These are phyloP conservation scores for Temnothorax ravouxi DNA, from an alignment of 2,888 invertebrate genomes.

Conservation along the genomic window DNA sequence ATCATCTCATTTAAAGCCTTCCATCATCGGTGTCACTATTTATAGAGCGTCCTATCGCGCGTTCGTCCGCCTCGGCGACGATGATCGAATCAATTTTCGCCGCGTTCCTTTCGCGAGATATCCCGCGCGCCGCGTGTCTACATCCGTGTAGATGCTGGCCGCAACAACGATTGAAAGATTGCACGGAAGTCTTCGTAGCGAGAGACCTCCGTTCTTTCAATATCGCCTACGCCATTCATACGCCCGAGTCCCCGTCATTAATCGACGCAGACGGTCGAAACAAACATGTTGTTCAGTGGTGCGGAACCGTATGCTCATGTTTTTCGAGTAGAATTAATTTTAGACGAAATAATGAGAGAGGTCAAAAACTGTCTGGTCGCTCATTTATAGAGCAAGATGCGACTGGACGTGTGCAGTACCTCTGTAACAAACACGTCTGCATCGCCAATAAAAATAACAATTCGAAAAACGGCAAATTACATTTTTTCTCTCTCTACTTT, in stretches of 20 bases:
- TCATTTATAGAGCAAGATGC: constrained; percentile 22
- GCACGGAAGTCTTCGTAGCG: constrained; percentile 70
- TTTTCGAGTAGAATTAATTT: constrained; percentile 42
- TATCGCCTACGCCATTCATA: constrained; percentile 52
- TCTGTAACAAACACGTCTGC: constrained; percentile 7
- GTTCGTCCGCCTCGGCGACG: constrained; percentile 66
- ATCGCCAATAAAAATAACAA: constrained; percentile 27
- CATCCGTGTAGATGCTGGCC: constrained; percentile 48
- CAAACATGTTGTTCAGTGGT: constrained; percentile 35
- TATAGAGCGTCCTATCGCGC: constrained; percentile 79
- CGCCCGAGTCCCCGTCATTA: constrained; percentile 28
- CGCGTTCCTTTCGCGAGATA: constrained; percentile 65
- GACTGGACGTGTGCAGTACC: not conserved
- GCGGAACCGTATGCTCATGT: not conserved
- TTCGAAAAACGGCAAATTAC: constrained; percentile 43
- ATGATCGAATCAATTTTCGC: constrained; percentile 84
- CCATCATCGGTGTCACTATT: constrained; percentile 85
- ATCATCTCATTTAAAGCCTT: constrained; percentile 85
- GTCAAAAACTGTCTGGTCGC: constrained; percentile 29
- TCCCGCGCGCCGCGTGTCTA: constrained; percentile 39
- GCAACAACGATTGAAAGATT: constrained; percentile 79
- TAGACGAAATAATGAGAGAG: constrained; percentile 28
- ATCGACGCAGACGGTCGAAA: constrained; percentile 34
- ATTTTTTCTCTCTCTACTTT: constrained; percentile 7
- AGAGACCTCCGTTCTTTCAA: constrained; percentile 56